Conservation (phyloP, 2,888 invertebrate genomes). For the Pachydiplax longipennis region DNA sequence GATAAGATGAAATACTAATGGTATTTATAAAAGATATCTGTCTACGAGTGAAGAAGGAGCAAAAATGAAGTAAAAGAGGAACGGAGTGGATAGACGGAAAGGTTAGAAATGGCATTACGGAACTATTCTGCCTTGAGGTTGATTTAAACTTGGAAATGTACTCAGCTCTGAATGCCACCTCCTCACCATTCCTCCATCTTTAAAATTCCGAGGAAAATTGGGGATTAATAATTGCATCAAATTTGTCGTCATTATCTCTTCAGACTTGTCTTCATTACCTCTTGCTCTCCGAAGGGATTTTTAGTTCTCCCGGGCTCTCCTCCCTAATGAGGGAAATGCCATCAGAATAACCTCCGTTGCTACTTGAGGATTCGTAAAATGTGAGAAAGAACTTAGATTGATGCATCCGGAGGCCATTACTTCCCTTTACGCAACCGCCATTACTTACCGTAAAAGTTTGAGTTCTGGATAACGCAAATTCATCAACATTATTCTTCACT, state of each 20-base stretch:
- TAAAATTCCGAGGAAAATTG: not conserved
- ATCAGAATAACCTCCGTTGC: not conserved
- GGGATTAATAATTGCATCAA: not conserved
- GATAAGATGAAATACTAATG: too few species aligned
- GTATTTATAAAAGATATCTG: too few species aligned
- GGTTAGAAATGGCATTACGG: not conserved
- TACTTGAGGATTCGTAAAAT: not conserved
- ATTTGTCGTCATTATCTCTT: not conserved
- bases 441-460: too few species aligned
- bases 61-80: not conserved
- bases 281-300: not conserved
- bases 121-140: not conserved
- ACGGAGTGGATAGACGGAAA: not conserved
- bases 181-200: not conserved
- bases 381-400: not conserved
- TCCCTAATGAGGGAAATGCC: not conserved
- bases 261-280: not conserved
- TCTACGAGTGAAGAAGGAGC: not conserved
- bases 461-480: too few species aligned
- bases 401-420: not conserved
- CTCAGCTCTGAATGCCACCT: not conserved
- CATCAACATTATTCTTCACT: too few species aligned
- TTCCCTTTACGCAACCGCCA: too few species aligned
- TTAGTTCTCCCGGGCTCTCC: not conserved
- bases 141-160: not conserved